Percentiles rank a stretch among this genome's conserved stretches.
Conservation (phyloP, 2,113 vertebrate species). For the Beaufortia kweichowensis region DNA sequence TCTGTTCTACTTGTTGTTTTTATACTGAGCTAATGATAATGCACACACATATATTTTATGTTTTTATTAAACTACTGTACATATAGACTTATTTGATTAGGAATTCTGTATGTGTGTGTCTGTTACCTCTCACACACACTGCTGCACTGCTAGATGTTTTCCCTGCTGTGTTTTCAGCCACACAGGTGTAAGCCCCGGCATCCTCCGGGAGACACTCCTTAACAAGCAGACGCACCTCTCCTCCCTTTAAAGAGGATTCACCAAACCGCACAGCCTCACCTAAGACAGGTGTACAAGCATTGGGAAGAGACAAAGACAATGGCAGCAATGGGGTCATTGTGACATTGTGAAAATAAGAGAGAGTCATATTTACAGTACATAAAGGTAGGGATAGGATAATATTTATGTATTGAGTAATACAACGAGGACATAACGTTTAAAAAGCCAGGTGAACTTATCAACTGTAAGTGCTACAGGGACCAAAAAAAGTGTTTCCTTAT, state of each 20-base stretch:
- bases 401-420: no score
- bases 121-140: slow-evolving; percentile 66
- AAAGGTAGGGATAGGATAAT: background rate
- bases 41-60: no score
- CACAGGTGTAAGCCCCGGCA: slow-evolving; percentile 73
- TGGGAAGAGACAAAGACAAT: background rate
- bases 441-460: no score
- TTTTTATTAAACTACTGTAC: no score
- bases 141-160: slow-evolving; percentile 72
- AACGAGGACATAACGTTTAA: no score
- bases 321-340: background rate
- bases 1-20: no score
- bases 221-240: slow-evolving; percentile 63
- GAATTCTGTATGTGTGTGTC: background rate
- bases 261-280: slow-evolving; percentile 69
- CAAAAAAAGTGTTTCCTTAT: no score
- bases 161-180: slow-evolving; percentile 70
- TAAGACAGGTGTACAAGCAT: slow-evolving; percentile 45
- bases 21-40: no score
- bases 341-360: background rate
- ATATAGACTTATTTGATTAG: no score
- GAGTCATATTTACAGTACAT: no score
- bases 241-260: slow-evolving; percentile 56
- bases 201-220: slow-evolving; percentile 74
- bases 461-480: no score